These are phyloP conservation scores for Anolis sagrei DNA, from an alignment of 2,113 vertebrate genomes.

Conservation along the genomic window DNA sequence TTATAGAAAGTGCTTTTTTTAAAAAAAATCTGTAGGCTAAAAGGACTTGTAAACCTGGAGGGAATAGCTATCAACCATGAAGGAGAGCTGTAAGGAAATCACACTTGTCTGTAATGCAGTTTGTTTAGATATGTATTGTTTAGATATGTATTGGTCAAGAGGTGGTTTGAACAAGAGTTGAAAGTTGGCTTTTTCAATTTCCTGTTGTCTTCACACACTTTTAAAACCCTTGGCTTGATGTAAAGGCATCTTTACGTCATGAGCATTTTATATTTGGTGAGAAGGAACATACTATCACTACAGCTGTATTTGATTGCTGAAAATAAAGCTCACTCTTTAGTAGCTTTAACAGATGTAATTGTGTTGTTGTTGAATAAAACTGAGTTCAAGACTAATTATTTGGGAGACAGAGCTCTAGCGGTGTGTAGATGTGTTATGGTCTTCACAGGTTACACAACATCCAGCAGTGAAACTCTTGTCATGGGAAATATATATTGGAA, in stretches of 20 bases:
- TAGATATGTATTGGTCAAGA: constrained; percentile 39
- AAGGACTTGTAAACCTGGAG: constrained; percentile 60
- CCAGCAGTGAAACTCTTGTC: background rate
- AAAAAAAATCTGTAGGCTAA: constrained; percentile 51
- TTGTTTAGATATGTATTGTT: constrained; percentile 61
- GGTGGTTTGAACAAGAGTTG: constrained; percentile 44
- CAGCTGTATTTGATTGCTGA: background rate
- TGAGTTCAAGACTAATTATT: constrained; percentile 23
- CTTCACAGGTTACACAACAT: background rate
- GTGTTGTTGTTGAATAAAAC: constrained; percentile 22
- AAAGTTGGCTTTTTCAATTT: constrained; percentile 25
- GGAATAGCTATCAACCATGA: constrained; percentile 58
- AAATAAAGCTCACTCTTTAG: background rate
- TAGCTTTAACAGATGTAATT: constrained; percentile 21
- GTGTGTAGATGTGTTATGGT: background rate
- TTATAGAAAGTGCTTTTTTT: constrained; percentile 58
- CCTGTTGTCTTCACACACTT: background rate
- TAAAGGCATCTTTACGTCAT: background rate
- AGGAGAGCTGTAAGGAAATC: constrained; percentile 54
- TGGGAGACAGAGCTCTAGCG: constrained; percentile 1
- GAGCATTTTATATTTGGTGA: constrained; percentile 1
- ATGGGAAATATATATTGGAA: constrained; percentile 2
- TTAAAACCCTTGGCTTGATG: background rate
- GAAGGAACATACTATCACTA: background rate
- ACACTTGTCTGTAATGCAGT: constrained; percentile 48